These are phyloP conservation scores for Zapus hudsonius DNA, from an alignment of 2,113 vertebrate genomes.

Conservation along the genomic window DNA sequence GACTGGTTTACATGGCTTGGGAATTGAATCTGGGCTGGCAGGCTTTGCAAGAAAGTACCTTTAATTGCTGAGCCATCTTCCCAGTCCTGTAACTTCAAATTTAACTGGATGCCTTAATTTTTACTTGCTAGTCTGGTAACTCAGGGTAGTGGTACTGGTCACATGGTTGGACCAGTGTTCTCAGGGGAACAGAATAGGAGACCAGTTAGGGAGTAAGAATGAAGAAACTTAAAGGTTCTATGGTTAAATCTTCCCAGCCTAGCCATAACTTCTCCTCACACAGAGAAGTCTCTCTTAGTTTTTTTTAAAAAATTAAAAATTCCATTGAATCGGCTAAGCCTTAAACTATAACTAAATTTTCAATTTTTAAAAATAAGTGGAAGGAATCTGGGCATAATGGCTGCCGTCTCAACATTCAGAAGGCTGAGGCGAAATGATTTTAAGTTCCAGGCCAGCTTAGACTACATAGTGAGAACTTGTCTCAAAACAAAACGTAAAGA, in stretches of 20 bases:
- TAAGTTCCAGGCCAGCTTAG: neutral
- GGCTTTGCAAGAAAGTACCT: too few relatives aligned
- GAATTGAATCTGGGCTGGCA: too few relatives aligned
- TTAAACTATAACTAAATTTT: neutral
- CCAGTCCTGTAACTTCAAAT: neutral
- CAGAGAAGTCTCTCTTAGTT: neutral
- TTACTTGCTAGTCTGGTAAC: neutral
- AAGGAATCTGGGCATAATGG: too few relatives aligned
- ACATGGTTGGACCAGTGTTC: neutral
- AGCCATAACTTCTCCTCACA: neutral
- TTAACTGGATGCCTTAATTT: neutral
- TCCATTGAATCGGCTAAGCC: neutral
- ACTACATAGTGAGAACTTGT: neutral
- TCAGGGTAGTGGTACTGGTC: neutral
- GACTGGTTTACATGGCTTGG: too few relatives aligned
- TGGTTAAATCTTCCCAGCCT: neutral
- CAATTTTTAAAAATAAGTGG: neutral
- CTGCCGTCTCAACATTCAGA: neutral
- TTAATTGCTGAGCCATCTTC: too few relatives aligned
- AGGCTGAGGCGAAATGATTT: neutral
- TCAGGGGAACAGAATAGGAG: neutral
- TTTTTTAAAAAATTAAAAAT: neutral
- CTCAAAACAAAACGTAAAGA: neutral
- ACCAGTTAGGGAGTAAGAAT: rapidly evolving
- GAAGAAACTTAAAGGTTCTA: neutral